phyloP scores from a whole-genome alignment of 2,797 vertebrate species.

The Enteromius trimaculatus region DNA sequence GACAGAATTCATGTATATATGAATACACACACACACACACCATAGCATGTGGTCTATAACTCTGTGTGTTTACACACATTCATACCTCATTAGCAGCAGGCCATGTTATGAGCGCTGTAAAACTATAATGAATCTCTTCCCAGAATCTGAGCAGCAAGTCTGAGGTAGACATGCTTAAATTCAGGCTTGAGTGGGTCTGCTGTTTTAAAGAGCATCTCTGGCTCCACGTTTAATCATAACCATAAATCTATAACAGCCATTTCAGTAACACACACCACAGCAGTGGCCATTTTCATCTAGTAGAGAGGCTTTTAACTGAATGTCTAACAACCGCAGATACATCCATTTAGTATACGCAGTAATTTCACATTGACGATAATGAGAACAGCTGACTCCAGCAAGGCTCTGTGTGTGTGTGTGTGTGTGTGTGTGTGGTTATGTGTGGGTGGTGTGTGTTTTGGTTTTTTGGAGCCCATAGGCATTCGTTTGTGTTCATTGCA shows the following conservation, averaged over 20 bases:
- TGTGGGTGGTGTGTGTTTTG: conserved; percentile 22
- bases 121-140: conserved; percentile 26
- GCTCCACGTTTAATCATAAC: conserved; percentile 54
- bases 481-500: neutral
- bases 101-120: conserved; percentile 18
- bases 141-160: conserved; percentile 19
- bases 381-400: conserved; percentile 54
- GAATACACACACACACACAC: neutral
- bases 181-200: conserved; percentile 25
- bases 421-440: conserved; percentile 8
- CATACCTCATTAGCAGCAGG: conserved; percentile 22
- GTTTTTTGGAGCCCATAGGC: neutral
- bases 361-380: conserved; percentile 53
- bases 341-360: conserved; percentile 46
- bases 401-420: conserved; percentile 22
- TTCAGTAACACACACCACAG: conserved; percentile 42
- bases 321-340: conserved; percentile 48
- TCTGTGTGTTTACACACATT: neutral
- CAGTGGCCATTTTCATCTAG: conserved; percentile 37
- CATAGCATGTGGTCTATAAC: neutral
- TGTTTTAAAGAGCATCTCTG: conserved; percentile 15
- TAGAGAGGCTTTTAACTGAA: conserved; percentile 42
- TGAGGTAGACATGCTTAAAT: conserved; percentile 28
- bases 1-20: neutral
- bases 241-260: conserved; percentile 42